These are phyloP conservation scores for Theodoxus fluviatilis DNA, from an alignment of 2,888 invertebrate genomes.

Conservation along the genomic window DNA sequence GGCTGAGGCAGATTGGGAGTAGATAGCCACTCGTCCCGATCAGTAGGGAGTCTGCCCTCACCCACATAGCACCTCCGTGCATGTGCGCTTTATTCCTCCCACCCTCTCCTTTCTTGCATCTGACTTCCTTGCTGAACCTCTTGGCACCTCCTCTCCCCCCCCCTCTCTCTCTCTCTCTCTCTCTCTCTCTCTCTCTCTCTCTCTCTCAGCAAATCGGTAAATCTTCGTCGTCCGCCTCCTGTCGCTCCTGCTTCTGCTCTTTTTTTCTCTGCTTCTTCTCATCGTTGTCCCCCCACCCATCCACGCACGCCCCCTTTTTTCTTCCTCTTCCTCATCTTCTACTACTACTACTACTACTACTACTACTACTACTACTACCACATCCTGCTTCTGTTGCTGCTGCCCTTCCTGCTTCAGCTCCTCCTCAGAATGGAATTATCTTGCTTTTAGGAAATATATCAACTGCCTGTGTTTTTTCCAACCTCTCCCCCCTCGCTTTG, in stretches of 20 bases:
- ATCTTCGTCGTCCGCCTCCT: neutral
- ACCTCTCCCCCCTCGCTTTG: neutral
- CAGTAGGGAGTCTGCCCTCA: too few relatives aligned
- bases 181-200: constrained; percentile 3
- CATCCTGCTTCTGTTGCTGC: too few relatives aligned
- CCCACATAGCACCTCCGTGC: too few relatives aligned
- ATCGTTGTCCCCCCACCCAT: too few relatives aligned
- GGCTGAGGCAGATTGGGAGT: too few relatives aligned
- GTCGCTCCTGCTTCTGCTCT: neutral
- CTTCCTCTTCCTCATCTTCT: neutral
- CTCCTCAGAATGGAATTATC: too few relatives aligned
- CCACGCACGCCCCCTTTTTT: too few relatives aligned
- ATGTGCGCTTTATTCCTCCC: neutral
- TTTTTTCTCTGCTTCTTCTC: neutral
- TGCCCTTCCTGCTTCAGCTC: too few relatives aligned
- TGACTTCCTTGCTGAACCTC: constrained; percentile 22
- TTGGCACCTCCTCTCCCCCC: constrained; percentile 7
- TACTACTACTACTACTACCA: too few relatives aligned
- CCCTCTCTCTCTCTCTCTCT: constrained; percentile 16
- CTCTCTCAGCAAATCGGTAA: neutral
- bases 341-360: too few relatives aligned
- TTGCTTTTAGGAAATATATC: too few relatives aligned
- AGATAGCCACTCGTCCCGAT: too few relatives aligned
- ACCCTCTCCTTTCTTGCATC: neutral
- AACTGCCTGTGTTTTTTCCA: neutral